Evolutionary conservation across 2,113 vertebrate species (phyloP).

Genomic region (Elephantulus edwardii): DNA sequence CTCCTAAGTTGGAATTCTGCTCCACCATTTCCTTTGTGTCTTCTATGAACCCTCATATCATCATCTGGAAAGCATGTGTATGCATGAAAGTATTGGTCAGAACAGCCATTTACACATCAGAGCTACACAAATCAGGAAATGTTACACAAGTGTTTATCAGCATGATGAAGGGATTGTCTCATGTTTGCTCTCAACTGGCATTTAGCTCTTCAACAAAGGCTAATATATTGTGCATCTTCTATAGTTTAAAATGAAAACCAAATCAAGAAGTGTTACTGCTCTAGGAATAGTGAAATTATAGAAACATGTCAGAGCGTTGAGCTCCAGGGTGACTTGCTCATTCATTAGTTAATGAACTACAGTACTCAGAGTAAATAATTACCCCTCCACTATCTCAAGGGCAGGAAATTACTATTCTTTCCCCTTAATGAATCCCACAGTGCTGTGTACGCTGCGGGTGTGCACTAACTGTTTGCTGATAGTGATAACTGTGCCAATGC

Average conservation of each 20-base stretch:
- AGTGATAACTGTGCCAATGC: slow-evolving; percentile 49
- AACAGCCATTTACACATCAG: not conserved
- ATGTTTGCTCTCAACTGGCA: slow-evolving; percentile 12
- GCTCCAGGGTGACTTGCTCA: slow-evolving; percentile 28
- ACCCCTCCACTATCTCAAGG: slow-evolving; percentile 58
- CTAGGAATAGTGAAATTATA: not conserved
- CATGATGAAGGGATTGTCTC: slow-evolving; percentile 6
- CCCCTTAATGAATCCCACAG: slow-evolving; percentile 51
- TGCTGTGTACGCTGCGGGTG: slow-evolving; percentile 50
- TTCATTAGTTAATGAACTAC: slow-evolving; percentile 18
- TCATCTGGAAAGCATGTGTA: not conserved
- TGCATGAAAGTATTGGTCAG: not conserved
- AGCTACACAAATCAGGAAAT: not conserved
- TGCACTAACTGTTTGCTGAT: slow-evolving; percentile 67
- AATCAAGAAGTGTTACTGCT: not conserved
- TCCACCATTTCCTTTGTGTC: not conserved
- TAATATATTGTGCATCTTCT: not conserved
- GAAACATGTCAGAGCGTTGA: not conserved
- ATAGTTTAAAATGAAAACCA: slow-evolving; percentile 5
- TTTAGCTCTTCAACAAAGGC: not conserved
- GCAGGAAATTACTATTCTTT: slow-evolving; percentile 55
- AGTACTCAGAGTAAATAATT: slow-evolving; percentile 63
- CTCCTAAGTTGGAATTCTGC: not conserved
- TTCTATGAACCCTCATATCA: not conserved
- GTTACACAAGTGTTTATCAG: not conserved